phyloP scores from a whole-genome alignment of 1,140 invertebrate genomes.

The Atta colombica region DNA sequence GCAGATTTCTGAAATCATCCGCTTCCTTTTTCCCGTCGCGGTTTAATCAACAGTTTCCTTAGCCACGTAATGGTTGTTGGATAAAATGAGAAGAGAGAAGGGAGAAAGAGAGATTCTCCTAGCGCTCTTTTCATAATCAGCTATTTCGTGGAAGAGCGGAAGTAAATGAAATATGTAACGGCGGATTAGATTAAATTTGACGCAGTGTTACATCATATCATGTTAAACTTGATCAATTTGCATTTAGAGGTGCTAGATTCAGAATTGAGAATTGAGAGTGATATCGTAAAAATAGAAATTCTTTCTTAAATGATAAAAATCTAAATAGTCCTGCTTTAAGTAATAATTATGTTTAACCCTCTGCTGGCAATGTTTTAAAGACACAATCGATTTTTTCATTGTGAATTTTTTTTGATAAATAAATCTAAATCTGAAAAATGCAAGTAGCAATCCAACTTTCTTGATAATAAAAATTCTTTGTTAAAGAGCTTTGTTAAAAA shows the following conservation, averaged over 20 bases:
- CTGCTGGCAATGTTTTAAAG: no score
- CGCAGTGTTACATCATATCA: no score
- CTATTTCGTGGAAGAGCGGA: constrained; percentile 14
- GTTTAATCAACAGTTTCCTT: constrained; percentile 57
- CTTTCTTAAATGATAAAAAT: not conserved
- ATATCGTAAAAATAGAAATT: not conserved
- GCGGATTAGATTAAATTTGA: not conserved
- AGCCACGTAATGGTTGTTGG: not conserved
- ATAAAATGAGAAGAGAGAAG: constrained; percentile 7
- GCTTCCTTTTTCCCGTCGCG: constrained; percentile 35
- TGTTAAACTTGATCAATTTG: not conserved
- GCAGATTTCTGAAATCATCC: constrained; percentile 47
- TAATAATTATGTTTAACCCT: not conserved
- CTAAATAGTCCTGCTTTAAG: not conserved
- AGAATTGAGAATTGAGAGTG: not conserved
- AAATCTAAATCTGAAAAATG: no score
- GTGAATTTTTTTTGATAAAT: no score
- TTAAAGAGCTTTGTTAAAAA: no score
- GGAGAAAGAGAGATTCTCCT: constrained; percentile 28
- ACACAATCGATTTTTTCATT: no score
- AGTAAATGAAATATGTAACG: not conserved
- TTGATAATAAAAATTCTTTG: no score
- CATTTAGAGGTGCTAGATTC: not conserved
- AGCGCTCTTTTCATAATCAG: not conserved
- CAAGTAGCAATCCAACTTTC: no score